Conservation (phyloP, 2,113 vertebrate genomes). For the Ciconia boyciana region DNA sequence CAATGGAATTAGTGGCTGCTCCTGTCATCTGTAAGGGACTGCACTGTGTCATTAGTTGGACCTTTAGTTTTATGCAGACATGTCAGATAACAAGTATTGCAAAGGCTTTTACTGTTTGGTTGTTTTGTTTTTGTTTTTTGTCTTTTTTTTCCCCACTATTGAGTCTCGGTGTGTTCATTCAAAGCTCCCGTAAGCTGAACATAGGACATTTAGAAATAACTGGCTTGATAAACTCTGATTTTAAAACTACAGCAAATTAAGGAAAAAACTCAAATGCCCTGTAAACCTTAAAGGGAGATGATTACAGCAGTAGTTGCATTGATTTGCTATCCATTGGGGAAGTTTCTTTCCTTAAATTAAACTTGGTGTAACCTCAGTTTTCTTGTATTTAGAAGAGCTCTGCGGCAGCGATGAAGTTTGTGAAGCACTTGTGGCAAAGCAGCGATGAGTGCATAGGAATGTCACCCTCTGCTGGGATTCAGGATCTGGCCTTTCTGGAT, state of each 20-base stretch:
- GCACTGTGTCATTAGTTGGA: not conserved
- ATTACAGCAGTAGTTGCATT: not conserved
- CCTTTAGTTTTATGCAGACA: not conserved
- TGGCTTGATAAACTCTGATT: not conserved
- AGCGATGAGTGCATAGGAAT: not conserved
- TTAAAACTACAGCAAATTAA: not conserved
- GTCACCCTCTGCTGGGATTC: not conserved
- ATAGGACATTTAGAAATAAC: not conserved
- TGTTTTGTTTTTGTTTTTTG: too few species aligned
- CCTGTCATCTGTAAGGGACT: not conserved
- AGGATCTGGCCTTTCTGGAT: not conserved
- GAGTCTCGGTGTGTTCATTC: not conserved
- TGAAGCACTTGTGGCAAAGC: not conserved
- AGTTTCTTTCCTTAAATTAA: not conserved
- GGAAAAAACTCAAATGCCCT: not conserved
- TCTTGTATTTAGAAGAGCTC: not conserved
- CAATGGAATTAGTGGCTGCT: not conserved
- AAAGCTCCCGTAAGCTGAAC: not conserved
- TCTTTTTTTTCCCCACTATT: not conserved
- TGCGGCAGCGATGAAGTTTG: not conserved
- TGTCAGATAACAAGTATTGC: not conserved
- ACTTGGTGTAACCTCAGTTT: not conserved
- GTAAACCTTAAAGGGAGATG: not conserved
- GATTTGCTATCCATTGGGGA: not conserved
- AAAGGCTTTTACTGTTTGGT: not conserved